Conservation (phyloP, 2,797 vertebrate species). For the Delichon dasypus region DNA sequence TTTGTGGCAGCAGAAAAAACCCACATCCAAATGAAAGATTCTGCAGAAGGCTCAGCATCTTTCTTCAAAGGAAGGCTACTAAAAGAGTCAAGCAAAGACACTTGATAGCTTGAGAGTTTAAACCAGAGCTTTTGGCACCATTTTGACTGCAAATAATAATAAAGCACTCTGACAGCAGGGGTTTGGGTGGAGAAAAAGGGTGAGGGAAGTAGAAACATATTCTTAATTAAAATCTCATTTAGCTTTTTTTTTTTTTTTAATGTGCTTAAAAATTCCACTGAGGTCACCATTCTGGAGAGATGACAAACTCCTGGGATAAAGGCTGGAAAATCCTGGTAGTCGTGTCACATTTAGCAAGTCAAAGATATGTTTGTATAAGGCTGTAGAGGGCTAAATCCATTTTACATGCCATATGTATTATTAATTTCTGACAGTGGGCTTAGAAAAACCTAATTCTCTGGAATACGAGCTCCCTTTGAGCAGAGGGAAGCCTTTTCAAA, state of each 20-base stretch:
- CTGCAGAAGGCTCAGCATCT: background rate
- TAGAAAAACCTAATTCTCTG: slow-evolving; percentile 69
- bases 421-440: slow-evolving; percentile 72
- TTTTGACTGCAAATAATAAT: background rate
- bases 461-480: slow-evolving; percentile 69
- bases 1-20: background rate
- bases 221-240: slow-evolving; percentile 47
- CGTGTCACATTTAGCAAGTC: slow-evolving; percentile 67
- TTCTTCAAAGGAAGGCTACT: background rate
- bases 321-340: slow-evolving; percentile 47
- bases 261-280: slow-evolving; percentile 23
- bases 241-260: background rate
- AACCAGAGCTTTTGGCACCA: background rate
- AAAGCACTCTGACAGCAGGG: background rate
- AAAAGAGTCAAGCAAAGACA: background rate
- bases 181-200: background rate
- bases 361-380: slow-evolving; percentile 69
- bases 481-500: slow-evolving; percentile 68
- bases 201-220: background rate
- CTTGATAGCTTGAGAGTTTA: background rate
- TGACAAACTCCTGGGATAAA: slow-evolving; percentile 62
- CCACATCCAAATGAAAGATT: background rate
- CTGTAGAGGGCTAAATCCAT: slow-evolving; percentile 61
- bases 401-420: slow-evolving; percentile 66
- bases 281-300: slow-evolving; percentile 56